Conservation (phyloP, 30 jellyfish, hydroid and myxozoan genomes). For the Aurelia sp. region DNA sequence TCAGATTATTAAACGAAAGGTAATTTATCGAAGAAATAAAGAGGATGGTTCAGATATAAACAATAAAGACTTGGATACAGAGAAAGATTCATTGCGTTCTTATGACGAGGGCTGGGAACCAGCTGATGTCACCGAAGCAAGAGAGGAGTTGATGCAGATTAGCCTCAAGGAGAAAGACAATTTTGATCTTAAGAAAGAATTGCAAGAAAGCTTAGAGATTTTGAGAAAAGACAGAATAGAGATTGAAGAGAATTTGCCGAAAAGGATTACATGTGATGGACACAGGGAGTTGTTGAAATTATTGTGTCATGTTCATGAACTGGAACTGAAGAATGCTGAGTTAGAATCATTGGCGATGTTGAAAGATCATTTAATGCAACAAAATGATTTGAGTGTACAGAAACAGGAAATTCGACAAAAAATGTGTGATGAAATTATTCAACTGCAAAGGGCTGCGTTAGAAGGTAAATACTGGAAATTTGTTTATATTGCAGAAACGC, state of each 20-base stretch:
- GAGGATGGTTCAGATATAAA: slow-evolving; percentile 26
- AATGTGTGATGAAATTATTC: slow-evolving; percentile 83
- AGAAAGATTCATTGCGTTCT: slow-evolving; percentile 67
- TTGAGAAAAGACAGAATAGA: slow-evolving; percentile 57
- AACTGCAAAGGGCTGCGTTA: slow-evolving; percentile 67
- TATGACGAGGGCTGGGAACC: slow-evolving; percentile 92
- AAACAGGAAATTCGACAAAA: slow-evolving; percentile 81
- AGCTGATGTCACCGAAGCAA: slow-evolving; percentile 92
- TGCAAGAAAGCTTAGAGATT: slow-evolving; percentile 63
- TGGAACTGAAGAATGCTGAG: slow-evolving; percentile 88
- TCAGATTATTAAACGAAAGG: slow-evolving; percentile 25
- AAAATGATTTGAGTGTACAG: slow-evolving; percentile 81
- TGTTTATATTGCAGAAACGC: no score
- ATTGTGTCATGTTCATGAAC: slow-evolving; percentile 92
- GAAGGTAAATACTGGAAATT: slow-evolving; percentile 45
- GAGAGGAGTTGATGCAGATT: slow-evolving; percentile 84
- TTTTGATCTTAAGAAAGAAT: slow-evolving; percentile 64
- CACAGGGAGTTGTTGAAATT: slow-evolving; percentile 84
- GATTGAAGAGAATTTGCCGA: slow-evolving; percentile 71
- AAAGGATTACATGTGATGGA: slow-evolving; percentile 84
- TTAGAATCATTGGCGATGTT: slow-evolving; percentile 85
- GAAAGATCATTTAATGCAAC: slow-evolving; percentile 92
- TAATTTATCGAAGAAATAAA: slow-evolving; percentile 36
- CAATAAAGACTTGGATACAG: slow-evolving; percentile 62
- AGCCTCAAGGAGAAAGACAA: slow-evolving; percentile 61